Base-by-base conservation (phyloP, 2,888 invertebrate genomes). In the Alsophila aescularia region DNA sequence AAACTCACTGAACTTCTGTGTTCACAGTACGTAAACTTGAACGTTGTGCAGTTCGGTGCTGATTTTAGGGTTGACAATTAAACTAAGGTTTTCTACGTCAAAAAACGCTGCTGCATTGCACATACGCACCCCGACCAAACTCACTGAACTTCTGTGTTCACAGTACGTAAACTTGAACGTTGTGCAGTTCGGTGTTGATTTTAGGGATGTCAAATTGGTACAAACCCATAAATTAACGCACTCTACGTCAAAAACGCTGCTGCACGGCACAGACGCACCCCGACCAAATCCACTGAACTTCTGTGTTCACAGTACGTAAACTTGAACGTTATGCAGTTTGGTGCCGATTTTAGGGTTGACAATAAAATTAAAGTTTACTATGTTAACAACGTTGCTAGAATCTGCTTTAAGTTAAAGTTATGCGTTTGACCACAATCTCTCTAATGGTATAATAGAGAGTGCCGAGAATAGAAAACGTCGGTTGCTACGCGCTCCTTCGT, bases 71-170 rank as follows among this genome's bases (percentile, higher is more conserved):
- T 9, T 27, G 1, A 3, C 31, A 31, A 9, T 9, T 8, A 29
- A n/a, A 21, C 21, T 21, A 5, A 3, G 3, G 21, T 21, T 21
- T 21, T 5, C 3, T 21, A 21, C 21, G 3, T n/a, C n/a, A n/a
- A n/a, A n/a, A n/a, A n/a, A n/a, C n/a, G n/a, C n/a, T n/a, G n/a
- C n/a, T n/a, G 79, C 61, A 73, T 67, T 70, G 70, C 66, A 69
- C 84, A 82, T 84, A 82, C 80, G 79, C 78, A 79, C 69, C 74
- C 76, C 71, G 66, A 42, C 81, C 83, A 74, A 85, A 85, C 85
- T 88, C 31, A 7, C 18, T 16, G 39, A 18, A 16, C 40, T 16
- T 42, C 12, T 1, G 12, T 35, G 24, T 1, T 12, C 13, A 27
- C 50, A 56, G 55, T 51, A 32, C 8, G 3, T 34, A 0, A 48